phyloP scores from a whole-genome alignment of 2,888 invertebrate species.

The Acanthoscelides obtectus region DNA sequence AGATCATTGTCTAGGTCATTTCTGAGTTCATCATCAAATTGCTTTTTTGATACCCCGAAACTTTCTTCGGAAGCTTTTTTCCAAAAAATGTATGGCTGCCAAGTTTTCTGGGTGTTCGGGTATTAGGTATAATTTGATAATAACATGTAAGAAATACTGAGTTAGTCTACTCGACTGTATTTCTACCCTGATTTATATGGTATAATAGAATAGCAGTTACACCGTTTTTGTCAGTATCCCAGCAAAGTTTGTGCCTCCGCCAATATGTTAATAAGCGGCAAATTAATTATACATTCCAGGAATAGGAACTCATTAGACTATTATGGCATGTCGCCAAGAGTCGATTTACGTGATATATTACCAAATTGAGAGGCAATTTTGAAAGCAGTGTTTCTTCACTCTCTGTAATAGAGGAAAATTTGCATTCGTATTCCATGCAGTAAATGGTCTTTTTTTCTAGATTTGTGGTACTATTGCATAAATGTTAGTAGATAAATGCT shows the following conservation, averaged over 20 bases:
- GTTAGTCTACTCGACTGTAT: neutral
- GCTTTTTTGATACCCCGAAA: too few relatives aligned
- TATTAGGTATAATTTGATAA: neutral
- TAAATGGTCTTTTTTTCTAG: neutral
- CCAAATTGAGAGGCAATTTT: neutral
- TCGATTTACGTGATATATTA: neutral
- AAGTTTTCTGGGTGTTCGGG: too few relatives aligned
- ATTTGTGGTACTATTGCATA: neutral
- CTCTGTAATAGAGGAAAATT: neutral
- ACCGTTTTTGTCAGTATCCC: neutral
- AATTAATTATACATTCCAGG: neutral
- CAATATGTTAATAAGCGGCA: neutral
- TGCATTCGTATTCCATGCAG: neutral
- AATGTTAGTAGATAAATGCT: too few relatives aligned
- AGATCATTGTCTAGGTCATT: too few relatives aligned
- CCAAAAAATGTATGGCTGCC: too few relatives aligned
- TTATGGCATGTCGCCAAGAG: neutral
- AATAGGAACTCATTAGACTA: neutral
- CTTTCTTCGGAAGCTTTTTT: too few relatives aligned
- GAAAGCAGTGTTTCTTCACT: neutral
- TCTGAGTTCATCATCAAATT: too few relatives aligned
- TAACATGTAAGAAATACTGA: neutral
- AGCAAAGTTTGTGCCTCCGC: neutral
- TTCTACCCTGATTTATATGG: neutral
- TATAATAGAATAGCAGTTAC: neutral